Evolutionary conservation across 2,888 invertebrate species (phyloP), one percentile per base, ranked within the genome.

Genomic region (Andricus curvator): DNA sequence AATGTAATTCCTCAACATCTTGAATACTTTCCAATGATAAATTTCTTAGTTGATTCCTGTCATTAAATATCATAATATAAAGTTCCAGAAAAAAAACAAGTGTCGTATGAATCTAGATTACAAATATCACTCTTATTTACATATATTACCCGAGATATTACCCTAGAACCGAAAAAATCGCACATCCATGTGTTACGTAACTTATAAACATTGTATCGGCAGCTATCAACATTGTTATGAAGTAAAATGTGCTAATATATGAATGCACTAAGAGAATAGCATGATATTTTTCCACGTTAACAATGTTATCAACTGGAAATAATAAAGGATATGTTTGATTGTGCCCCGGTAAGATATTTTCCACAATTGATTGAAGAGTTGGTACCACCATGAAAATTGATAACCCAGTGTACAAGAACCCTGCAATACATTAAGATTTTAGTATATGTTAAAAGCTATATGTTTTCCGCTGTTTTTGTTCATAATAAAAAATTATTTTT

Each of bases 151-250:
- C 5, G 3, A 67, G 13, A n/a, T 67, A 44, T 78, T 78, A 78
- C 78, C 78, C 66, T 20, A 78, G n/a, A 20, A 78, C 15, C 37
- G 67, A 25, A 67, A 78, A 78, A 33, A 66, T 67, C n/a, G 51
- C 56, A 67, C 78, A 78, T 33, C 51, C 51, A 37, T 78, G 78
- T 9, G 51, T 51, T 37, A 56, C 68, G 41, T 51, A 29, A 37
- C 37, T 68, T 48, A 68, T 56, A 67, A 78, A 78, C 78, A 67
- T 78, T 29, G 66, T 67, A 37, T 78, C 78, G 6, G 56, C 48
- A 20, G 78, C 20, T 22, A 65, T 33, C 3, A 78, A 25, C 37
- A 56, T 67, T 11, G 60, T 41, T 20, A 68, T 20, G n/a, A 78
- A 67, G 37, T 60, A 65, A 17, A 56, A 78, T 56, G 51, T 67